Base-by-base conservation (phyloP, 1,140 invertebrate species). In the Caenorhabditis remanei region DNA sequence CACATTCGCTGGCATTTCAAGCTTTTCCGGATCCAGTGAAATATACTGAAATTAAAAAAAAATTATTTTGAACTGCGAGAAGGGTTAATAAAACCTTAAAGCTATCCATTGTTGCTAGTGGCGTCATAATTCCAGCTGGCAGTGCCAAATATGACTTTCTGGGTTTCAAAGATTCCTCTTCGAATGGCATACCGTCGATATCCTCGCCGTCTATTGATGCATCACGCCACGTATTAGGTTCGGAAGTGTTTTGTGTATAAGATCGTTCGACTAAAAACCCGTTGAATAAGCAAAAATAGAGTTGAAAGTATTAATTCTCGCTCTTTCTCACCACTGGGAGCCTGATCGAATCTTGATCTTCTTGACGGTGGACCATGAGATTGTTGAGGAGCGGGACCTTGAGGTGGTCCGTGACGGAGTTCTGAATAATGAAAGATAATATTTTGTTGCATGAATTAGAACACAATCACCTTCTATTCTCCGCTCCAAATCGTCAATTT, bases 101-200 rank as follows among this genome's bases (percentile, higher is more conserved):
- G 58, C 21, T 79, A 41, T 88, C 61, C 13, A 88, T 55, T 7
- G 48, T 9, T 16, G 85, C 56, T 14, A 79, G 84, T 4, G 83
- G 83, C 32, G 65, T 71, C 87, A 88, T 88, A 13, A 88, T 82
- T 43, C 56, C 87, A n/a, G 87, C 87, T 48, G 87, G 87, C 14
- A 88, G 40, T 7, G 67, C 65, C 48, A 67, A 24, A 50, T 85
- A 88, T 2, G 87, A 63, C 21, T 53, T 48, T 43, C 79, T 21
- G 4, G 87, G 87, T 14, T 87, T 85, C 21, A 88, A 41, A 24
- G 9, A 40, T 21, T 67, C 65, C 19, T 87, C 82, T 16, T 84
- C 55, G 41, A 82, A 87, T 16, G 87, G 87, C 41, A 71, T 61
- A 53, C 82, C 83, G 48, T 84, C 82, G 32, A 87, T 84, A 21